Conservation (phyloP, 2,113 vertebrate species). For the Amia ocellicauda region DNA sequence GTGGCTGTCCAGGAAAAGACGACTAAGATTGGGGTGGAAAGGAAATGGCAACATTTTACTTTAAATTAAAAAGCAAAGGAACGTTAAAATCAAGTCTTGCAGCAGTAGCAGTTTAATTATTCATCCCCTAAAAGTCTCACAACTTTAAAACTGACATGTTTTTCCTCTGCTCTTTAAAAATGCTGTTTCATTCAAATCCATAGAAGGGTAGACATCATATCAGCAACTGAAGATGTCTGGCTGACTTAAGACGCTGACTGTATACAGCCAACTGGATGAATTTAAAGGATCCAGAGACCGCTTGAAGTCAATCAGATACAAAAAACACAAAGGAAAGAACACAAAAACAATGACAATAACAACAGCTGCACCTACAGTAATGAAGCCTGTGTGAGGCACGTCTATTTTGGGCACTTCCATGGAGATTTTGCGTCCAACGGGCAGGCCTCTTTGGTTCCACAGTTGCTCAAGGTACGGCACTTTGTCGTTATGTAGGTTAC, state of each 20-base stretch:
- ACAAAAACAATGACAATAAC: not conserved
- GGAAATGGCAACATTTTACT: not conserved
- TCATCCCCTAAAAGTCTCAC: not conserved
- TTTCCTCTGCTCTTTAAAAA: not conserved
- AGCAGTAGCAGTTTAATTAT: not conserved
- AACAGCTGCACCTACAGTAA: not conserved
- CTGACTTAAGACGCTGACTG: not conserved
- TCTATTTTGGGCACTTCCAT: not conserved
- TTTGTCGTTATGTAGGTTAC: not conserved
- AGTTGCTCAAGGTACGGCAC: no score
- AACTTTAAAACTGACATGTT: constrained; percentile 12
- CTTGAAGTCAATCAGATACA: no score
- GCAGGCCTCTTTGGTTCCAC: not conserved
- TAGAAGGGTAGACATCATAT: not conserved
- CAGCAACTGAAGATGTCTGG: constrained; percentile 1
- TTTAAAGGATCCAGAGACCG: no score
- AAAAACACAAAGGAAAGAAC: no score
- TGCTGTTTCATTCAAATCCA: constrained; percentile 6
- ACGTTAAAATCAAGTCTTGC: not conserved
- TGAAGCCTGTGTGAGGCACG: not conserved
- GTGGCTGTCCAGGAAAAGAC: no score
- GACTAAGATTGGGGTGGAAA: no score
- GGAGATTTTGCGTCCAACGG: not conserved
- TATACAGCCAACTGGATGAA: no score
- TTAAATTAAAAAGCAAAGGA: not conserved